phyloP scores from a whole-genome alignment of 2,888 invertebrate species.

The Drosophila subsilvestris region DNA sequence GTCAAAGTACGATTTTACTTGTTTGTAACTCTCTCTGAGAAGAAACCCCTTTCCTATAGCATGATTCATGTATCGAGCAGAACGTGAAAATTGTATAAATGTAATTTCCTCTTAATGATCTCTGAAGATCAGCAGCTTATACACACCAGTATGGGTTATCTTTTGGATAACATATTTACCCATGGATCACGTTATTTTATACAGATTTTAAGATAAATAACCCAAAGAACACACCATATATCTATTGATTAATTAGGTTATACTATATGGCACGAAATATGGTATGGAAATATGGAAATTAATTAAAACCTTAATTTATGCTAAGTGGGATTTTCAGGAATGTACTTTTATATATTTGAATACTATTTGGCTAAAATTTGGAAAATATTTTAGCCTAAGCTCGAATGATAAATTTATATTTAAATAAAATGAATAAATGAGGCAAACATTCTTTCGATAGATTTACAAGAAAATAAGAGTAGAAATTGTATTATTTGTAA shows the following conservation, averaged over 20 bases:
- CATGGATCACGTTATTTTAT: slow-evolving; percentile 25
- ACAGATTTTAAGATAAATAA: background rate
- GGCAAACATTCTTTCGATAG: too few species aligned
- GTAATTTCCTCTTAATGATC: slow-evolving; percentile 21
- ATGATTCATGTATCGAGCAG: slow-evolving; percentile 25
- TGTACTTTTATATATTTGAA: background rate
- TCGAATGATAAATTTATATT: too few species aligned
- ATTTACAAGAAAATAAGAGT: too few species aligned
- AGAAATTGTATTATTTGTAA: too few species aligned
- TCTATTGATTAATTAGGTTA: too few species aligned
- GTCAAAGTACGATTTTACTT: slow-evolving; percentile 11
- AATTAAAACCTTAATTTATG: too few species aligned
- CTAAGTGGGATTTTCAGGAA: background rate
- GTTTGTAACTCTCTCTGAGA: slow-evolving; percentile 21
- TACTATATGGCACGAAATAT: too few species aligned
- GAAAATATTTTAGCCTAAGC: background rate
- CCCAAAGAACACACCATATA: background rate
- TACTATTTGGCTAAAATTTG: background rate
- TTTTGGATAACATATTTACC: slow-evolving; percentile 19
- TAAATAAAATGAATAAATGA: too few species aligned
- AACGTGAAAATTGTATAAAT: slow-evolving; percentile 46
- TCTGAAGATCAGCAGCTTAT: background rate
- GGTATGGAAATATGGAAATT: too few species aligned
- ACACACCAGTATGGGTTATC: background rate
- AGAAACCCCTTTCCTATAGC: slow-evolving; percentile 22